phyloP scores from a whole-genome alignment of 2,113 vertebrate genomes.

The Aramus guarauna region DNA sequence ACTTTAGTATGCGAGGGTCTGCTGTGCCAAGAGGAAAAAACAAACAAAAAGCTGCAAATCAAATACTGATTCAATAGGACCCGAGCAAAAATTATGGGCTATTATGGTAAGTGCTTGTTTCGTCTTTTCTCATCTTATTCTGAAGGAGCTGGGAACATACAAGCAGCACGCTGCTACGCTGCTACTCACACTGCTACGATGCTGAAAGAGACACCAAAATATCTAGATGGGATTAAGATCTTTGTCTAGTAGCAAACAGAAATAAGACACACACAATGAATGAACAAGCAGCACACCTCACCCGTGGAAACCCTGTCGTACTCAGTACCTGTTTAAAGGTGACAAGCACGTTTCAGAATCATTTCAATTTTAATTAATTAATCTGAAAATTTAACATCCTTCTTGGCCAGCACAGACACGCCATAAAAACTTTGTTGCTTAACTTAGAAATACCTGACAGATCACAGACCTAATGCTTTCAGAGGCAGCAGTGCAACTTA shows the following conservation, averaged over 20 bases:
- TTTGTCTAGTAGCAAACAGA: slow-evolving; percentile 17
- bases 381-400: background rate
- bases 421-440: slow-evolving; percentile 69
- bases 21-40: background rate
- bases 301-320: background rate
- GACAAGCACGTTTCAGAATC: slow-evolving; percentile 1
- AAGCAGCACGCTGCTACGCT: background rate
- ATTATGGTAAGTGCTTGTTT: slow-evolving; percentile 1
- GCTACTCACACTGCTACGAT: background rate
- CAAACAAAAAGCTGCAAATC: slow-evolving; percentile 44
- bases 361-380: slow-evolving; percentile 22
- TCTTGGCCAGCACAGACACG: slow-evolving; percentile 33
- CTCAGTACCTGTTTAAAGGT: slow-evolving; percentile 18
- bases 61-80: slow-evolving; percentile 27
- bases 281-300: background rate
- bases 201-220: background rate
- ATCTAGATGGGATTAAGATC: slow-evolving; percentile 13
- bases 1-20: slow-evolving; percentile 62
- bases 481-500: slow-evolving; percentile 46
- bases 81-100: slow-evolving; percentile 7
- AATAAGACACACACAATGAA: background rate
- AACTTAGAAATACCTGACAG: slow-evolving; percentile 57
- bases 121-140: slow-evolving; percentile 5
- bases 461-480: slow-evolving; percentile 38
- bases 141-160: background rate